Evolutionary conservation across 2,888 invertebrate genomes (phyloP), one percentile per base, ranked within the genome.

Genomic region (Zelleria hepariella): DNA sequence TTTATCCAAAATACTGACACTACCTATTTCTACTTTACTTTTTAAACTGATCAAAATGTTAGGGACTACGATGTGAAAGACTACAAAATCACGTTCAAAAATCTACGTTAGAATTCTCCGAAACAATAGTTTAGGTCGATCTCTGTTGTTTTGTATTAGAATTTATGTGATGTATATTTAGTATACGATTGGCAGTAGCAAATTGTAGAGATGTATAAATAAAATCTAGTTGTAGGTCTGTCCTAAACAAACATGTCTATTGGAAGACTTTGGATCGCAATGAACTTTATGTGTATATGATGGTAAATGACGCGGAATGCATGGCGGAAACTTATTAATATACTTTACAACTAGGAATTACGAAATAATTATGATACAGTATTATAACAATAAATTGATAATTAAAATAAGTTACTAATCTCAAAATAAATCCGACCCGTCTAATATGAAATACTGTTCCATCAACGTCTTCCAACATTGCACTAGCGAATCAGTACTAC

Each of bases 1-100:
- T 75, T 67, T 77, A 71, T 86, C 84, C 78, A 86, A 87, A 87
- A 87, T 86, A 86, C 80, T 75, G 84, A 75, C 68, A 71, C n/a
- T n/a, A n/a, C n/a, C n/a, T n/a, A n/a, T n/a, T 53, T 4, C 80
- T 82, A 84, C 81, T 76, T 73, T 75, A 74, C 20, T 51, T 51
- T 49, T 49, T 21, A 4, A 51, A 18, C 51, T 51, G 20, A 51
- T 23, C 23, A 10, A 51, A 51, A 51, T 51, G 21, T 51, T 18
- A 18, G 51, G 51, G 20, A 51, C 51, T 51, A 51, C 5, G 20
- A 20, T 20, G 4, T 15, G 18, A 25, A 54, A 25, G 18, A 7
- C 26, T 54, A 25, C n/a, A 54, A n/a, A n/a, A 3, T 23, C 20
- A 51, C 23, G 7, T 51, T 54, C 54, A 54, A 26, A 54, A 26